These are phyloP conservation scores for Penaeus chinensis DNA, from an alignment of 1,140 invertebrate genomes.

Conservation along the genomic window DNA sequence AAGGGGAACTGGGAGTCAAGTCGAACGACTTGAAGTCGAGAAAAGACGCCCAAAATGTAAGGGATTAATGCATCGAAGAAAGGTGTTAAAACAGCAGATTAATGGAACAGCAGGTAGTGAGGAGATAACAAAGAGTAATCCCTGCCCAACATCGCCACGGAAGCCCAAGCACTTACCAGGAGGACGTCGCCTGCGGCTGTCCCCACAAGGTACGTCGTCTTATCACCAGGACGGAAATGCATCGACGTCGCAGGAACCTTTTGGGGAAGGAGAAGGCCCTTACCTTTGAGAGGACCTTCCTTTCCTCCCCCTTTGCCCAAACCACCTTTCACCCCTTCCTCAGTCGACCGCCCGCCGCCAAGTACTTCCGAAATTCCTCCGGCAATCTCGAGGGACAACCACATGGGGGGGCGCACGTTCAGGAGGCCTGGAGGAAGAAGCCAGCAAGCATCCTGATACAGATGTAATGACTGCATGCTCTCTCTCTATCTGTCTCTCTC, in stretches of 20 bases:
- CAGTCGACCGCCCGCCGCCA: neutral
- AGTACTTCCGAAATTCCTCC: conserved; percentile 33
- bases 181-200: conserved; percentile 43
- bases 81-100: too few species aligned
- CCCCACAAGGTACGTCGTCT: conserved; percentile 46
- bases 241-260: conserved; percentile 40
- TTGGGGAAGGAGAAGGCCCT: conserved; percentile 34
- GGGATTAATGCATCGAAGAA: too few species aligned
- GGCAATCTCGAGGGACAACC: conserved; percentile 38
- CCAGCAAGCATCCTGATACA: too few species aligned
- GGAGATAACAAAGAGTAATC: too few species aligned
- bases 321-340: neutral
- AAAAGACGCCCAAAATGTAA: too few species aligned
- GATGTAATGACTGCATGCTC: too few species aligned
- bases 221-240: conserved; percentile 42
- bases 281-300: neutral
- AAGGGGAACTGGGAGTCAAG: too few species aligned
- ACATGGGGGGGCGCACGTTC: conserved; percentile 43
- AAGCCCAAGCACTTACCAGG: conserved; percentile 24
- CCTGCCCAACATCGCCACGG: too few species aligned
- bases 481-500: too few species aligned
- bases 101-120: too few species aligned
- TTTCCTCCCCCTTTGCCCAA: neutral
- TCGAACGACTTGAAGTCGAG: too few species aligned
- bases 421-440: conserved; percentile 31